Base-by-base conservation (phyloP, 2,113 vertebrate genomes). In the Pterocles burchelli region DNA sequence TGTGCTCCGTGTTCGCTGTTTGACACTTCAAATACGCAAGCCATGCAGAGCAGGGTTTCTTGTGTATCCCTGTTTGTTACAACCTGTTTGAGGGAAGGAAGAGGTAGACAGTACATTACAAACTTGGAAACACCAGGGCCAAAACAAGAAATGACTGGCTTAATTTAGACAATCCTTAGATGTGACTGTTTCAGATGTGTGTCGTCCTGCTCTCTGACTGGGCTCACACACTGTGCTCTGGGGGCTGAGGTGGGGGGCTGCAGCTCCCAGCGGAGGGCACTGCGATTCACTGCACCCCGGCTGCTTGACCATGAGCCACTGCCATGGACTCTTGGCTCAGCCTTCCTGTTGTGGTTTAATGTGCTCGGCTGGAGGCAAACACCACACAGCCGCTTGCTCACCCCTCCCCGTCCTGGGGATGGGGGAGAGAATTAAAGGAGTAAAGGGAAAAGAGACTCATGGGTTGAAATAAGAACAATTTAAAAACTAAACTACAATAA, bases 1-100 rank as follows among this genome's bases (percentile, higher is more conserved):
- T 99, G 99, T 96, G 99, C 99, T 79, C 99, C 99, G 9, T 99
- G 99, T 96, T 99, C 99, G 54, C 99, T 99, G 99, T 99, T 99
- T 4, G 99, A 99, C 86, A 99, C 99, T 96, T 99, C 99, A 93
- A 99, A 99, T 96, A 99, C 99, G 97, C 99, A 99, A 83, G 99
- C 99, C 99, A 99, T 99, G 98, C 99, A 99, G 95, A 99, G 99
- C 96, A 99, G 98, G 38, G 99, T 99, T 98, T 99, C 99, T 98
- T 99, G 99, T 82, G 99, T 99, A 96, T 99, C 99, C 97, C 99
- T 98, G 97, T 99, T 99, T 73, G 99, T 99, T 98, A 99, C 99
- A 97, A 99, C 99, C 99, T 99, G 98, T 57, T 61, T 8, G 43
- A 38, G 45, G 65, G 62, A 75, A 91, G 51, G 52, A 74, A 94